Base-by-base conservation (phyloP, 2,888 invertebrate species). In the Camponotus fellah region DNA sequence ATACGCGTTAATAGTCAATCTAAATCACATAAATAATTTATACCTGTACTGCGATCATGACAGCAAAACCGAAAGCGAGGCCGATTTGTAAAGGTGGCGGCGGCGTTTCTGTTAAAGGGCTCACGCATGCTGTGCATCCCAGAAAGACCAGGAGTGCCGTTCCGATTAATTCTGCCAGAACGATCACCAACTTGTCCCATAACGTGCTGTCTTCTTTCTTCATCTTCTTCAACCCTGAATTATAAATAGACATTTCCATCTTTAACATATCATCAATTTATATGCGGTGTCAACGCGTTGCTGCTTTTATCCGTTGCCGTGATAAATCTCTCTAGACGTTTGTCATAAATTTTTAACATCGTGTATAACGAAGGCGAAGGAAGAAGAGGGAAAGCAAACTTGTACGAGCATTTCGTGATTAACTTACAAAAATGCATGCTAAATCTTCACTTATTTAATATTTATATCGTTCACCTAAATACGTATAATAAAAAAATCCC, bases 111-210 rank as follows among this genome's bases (percentile, higher is more conserved):
- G 91, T 90, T 76, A 95, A 84, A 85, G 92, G 92, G 4, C 91
- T 93, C 93, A 97, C 95, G 88, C 97, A 96, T 0, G 97, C 96
- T 96, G 97, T 96, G 92, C 98, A 98, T 17, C 98, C 98, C 37
- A 98, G 94, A 85, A 97, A 96, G 49, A 98, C 94, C 5, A 98
- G 95, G 32, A 97, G 93, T 2, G 95, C 96, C 0, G 98, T 98
- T 49, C 97, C 97, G 8, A 97, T 91, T 34, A 97, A 93, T 94
- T 98, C 98, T 0, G 96, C 96, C 3, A 96, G 86, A 58, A 96
- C 95, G 37, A 95, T 94, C 90, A 87, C 75, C 14, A 92, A 34
- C 0, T 85, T 89, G 32, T 92, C 90, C 83, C 88, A 87, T 14
- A 86, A 80, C 12, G 90, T 89, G 12, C 88, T 87, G 26, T 93